phyloP scores from a whole-genome alignment of 2,888 invertebrate genomes.

The Drosophila acutilabella region DNA sequence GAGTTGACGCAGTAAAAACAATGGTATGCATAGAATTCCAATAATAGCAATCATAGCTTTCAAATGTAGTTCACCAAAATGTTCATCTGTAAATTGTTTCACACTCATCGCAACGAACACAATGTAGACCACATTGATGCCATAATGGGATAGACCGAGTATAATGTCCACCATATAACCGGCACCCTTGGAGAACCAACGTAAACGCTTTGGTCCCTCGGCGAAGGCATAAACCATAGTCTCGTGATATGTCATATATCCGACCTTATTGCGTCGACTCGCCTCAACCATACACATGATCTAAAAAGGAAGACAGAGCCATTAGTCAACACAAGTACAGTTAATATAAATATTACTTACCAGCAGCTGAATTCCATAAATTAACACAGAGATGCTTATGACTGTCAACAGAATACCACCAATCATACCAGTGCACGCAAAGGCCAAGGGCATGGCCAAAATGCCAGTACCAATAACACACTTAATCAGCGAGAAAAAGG shows the following conservation, averaged over 20 bases:
- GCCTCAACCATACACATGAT: slow-evolving; percentile 52
- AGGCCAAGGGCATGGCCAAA: slow-evolving; percentile 65
- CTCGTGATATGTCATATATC: slow-evolving; percentile 44
- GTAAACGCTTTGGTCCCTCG: slow-evolving; percentile 42
- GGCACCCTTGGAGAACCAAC: background rate
- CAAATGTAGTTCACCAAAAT: slow-evolving; percentile 84
- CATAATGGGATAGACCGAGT: slow-evolving; percentile 93
- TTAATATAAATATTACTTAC: slow-evolving; percentile 21
- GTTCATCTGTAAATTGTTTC: slow-evolving; percentile 89
- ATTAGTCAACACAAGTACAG: too few species aligned
- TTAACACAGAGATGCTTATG: slow-evolving; percentile 12
- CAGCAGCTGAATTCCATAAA: slow-evolving; percentile 59
- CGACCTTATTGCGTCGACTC: slow-evolving; percentile 22
- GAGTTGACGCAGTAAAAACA: slow-evolving; percentile 90
- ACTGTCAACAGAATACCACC: slow-evolving; percentile 41
- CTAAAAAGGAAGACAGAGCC: slow-evolving; percentile 19
- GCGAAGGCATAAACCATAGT: slow-evolving; percentile 49
- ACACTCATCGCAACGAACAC: slow-evolving; percentile 94
- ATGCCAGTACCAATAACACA: slow-evolving; percentile 56
- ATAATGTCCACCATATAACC: slow-evolving; percentile 88
- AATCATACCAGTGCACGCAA: slow-evolving; percentile 35
- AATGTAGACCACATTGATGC: slow-evolving; percentile 98
- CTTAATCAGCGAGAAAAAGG: slow-evolving; percentile 49
- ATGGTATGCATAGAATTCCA: slow-evolving; percentile 88
- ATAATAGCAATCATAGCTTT: slow-evolving; percentile 85